phyloP scores from a whole-genome alignment of 2,888 invertebrate genomes.

The Chirona hameri region DNA sequence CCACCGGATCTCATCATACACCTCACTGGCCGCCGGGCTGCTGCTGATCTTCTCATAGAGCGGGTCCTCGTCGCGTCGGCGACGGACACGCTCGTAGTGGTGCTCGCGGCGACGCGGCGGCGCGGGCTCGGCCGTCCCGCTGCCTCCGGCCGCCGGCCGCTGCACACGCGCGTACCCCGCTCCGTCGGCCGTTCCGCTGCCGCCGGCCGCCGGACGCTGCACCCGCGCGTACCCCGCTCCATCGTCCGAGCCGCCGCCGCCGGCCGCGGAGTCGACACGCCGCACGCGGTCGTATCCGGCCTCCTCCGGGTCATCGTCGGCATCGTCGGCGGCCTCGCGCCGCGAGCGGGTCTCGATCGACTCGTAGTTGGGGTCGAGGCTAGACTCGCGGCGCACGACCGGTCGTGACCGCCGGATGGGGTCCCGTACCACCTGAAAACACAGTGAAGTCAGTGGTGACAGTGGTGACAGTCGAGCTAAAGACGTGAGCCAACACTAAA shows the following conservation, averaged over 20 bases:
- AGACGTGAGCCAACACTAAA: no score
- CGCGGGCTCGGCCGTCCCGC: background rate
- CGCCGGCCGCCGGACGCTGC: background rate
- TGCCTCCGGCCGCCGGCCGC: background rate
- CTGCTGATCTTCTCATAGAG: slow-evolving; percentile 24
- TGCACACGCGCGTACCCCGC: background rate
- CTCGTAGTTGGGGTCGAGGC: slow-evolving; percentile 27
- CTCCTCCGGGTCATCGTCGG: background rate
- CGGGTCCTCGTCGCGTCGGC: slow-evolving; percentile 14
- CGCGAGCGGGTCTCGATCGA: slow-evolving; percentile 2
- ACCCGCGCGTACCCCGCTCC: background rate
- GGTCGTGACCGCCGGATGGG: background rate
- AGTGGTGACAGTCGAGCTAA: no score
- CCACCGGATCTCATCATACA: slow-evolving; percentile 12
- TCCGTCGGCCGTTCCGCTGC: background rate
- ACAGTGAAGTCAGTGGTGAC: no score
- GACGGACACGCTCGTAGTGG: slow-evolving; percentile 22
- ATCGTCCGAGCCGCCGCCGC: background rate
- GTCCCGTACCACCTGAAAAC: slow-evolving; percentile 10
- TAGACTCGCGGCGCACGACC: slow-evolving; percentile 2
- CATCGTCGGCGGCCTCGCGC: background rate
- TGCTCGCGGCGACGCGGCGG: slow-evolving; percentile 2
- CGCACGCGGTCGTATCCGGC: background rate
- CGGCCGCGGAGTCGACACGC: no score
- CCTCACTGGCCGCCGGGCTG: slow-evolving; percentile 23